Percentiles rank a stretch among this genome's conserved stretches.
These are phyloP conservation scores for Paedocypris micromegethes DNA, from an alignment of 2,797 vertebrate genomes.

Conservation along the genomic window DNA sequence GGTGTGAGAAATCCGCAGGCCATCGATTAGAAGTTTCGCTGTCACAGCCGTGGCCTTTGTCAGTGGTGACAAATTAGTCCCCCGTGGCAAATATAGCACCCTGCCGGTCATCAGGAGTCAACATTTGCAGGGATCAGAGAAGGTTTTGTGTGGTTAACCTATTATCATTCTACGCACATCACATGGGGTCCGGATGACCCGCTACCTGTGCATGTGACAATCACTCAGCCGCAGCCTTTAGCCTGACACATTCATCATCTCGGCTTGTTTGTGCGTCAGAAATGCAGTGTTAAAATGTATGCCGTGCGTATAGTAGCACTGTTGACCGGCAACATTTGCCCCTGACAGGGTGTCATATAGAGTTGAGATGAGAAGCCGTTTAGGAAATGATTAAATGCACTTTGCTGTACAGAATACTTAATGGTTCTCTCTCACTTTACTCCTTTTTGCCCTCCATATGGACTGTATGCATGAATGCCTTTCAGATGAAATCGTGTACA, in stretches of 20 bases:
- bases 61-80: constrained; percentile 54
- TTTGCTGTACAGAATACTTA: constrained; percentile 21
- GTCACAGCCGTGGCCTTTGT: constrained; percentile 50
- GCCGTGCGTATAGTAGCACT: constrained; percentile 12
- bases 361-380: constrained; percentile 23
- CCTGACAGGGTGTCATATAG: constrained; percentile 27
- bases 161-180: constrained; percentile 31
- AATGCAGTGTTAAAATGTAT: constrained; percentile 19
- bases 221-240: neutral
- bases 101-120: constrained; percentile 10
- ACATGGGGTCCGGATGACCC: neutral
- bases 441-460: neutral
- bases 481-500: neutral
- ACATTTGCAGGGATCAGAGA: constrained; percentile 18
- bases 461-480: neutral
- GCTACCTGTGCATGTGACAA: neutral
- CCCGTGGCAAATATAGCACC: constrained; percentile 42
- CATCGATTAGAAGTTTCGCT: constrained; percentile 55
- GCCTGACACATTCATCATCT: neutral
- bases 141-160: constrained; percentile 19
- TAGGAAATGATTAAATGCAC: constrained; percentile 34
- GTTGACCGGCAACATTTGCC: constrained; percentile 29
- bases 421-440: neutral
- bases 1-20: constrained; percentile 47
- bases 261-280: neutral